Base-by-base conservation (phyloP, 2,797 vertebrate species). In the Distichodus sexfasciatus region DNA sequence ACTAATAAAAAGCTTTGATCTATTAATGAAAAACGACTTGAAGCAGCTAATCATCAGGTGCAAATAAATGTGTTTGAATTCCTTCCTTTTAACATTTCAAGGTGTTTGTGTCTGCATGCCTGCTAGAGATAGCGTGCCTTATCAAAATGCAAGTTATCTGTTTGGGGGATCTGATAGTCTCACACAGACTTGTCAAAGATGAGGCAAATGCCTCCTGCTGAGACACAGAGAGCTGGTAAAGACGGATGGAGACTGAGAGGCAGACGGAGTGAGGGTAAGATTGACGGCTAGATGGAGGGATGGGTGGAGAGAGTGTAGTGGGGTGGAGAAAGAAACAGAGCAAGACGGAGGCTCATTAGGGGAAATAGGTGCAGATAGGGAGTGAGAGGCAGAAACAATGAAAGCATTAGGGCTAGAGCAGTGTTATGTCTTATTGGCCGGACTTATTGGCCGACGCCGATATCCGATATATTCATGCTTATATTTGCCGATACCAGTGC, bases 91-190 rank as follows among this genome's bases (percentile, higher is more conserved):
- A 33, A 33, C 9, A 9, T 9, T 33, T 4, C 31, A 33, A 19
- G 1, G n/a, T 8, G 3, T 84, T 83, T 78, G 81, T 79, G 29
- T 71, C 63, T 70, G 72, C 77, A 81, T 79, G 85, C 79, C 28
- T 51, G 21, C 24, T 29, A 31, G 54, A 38, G 61, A 40, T 29
- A 28, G 24, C 38, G n/a, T 10, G 80, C 76, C 76, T 83, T 85
- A 81, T 83, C 84, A 82, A 69, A 74, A 15, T 28, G n/a, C n/a
- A n/a, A n/a, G n/a, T n/a, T 53, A 2, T 4, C 21, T 51, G 62
- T 19, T 23, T 50, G 46, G 33, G 10, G 17, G 19, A 17, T 21
- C 62, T 54, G 63, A 54, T 54, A 33, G 63, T n/a, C 62, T 19
- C 47, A 31, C 26, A 35, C 21, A 54, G 50, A 54, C 62, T 54